A percentile compares a stretch with the other conserved stretches of the same genome.
phyloP scores from a whole-genome alignment of 2,797 vertebrate species.

The Coluber constrictor region DNA sequence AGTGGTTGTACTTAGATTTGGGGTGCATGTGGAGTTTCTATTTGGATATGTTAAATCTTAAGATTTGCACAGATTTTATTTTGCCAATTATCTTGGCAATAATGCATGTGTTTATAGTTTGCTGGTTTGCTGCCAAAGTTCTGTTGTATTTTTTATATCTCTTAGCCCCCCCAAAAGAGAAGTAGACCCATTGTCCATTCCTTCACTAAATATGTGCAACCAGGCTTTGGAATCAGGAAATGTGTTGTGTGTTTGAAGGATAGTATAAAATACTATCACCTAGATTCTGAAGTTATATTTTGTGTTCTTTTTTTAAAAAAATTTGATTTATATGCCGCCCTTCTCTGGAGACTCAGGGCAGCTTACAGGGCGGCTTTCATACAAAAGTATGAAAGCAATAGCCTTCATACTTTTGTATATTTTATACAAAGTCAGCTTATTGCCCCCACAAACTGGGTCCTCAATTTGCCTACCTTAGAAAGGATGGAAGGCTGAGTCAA shows the following conservation, averaged over 20 bases:
- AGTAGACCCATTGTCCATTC: neutral
- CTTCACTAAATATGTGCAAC: neutral
- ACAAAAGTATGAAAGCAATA: too few species aligned
- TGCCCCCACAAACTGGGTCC: too few species aligned
- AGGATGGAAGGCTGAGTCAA: too few species aligned
- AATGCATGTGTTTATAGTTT: neutral
- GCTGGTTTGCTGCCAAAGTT: neutral
- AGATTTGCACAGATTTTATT: neutral
- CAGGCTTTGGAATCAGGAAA: neutral
- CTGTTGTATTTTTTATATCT: neutral
- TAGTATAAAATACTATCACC: neutral
- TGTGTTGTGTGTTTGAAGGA: neutral
- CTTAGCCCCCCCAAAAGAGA: neutral
- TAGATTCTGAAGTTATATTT: neutral
- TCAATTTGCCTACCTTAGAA: too few species aligned
- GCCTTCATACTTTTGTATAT: too few species aligned
- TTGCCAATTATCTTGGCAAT: neutral
- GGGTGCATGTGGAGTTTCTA: neutral
- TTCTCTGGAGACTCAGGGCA: too few species aligned
- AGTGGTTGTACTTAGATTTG: neutral
- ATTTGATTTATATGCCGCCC: too few species aligned
- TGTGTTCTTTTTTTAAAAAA: neutral
- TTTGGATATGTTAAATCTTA: neutral
- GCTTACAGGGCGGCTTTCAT: too few species aligned
- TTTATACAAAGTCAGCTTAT: too few species aligned